Conservation (phyloP, 2,113 vertebrate genomes). For the Eulacestoma nigropectus region DNA sequence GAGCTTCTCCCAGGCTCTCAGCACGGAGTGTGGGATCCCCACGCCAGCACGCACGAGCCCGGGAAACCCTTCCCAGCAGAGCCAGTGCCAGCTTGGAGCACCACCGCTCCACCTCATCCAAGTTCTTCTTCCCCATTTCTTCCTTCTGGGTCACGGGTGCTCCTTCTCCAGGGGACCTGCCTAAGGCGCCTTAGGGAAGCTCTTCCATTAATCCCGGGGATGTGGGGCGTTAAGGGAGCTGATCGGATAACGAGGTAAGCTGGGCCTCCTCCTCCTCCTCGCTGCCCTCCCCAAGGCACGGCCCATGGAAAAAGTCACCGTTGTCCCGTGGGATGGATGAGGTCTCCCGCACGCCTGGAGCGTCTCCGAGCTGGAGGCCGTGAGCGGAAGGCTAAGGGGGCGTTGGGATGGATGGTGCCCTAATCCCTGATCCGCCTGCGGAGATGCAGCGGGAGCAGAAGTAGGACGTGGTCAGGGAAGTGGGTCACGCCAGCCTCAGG, state of each 20-base stretch:
- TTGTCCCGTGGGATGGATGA: not conserved
- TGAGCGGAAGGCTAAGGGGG: constrained; percentile 14
- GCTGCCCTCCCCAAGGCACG: not conserved
- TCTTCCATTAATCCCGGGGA: constrained; percentile 54
- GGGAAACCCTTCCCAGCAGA: not conserved
- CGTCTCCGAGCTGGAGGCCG: not conserved
- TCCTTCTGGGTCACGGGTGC: constrained; percentile 16
- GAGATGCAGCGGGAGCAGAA: not conserved
- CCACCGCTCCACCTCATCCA: not conserved
- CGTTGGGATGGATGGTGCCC: not conserved
- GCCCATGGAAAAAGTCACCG: not conserved
- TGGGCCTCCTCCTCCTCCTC: not conserved
- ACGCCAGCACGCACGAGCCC: not conserved
- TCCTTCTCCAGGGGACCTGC: not conserved
- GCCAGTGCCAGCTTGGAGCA: not conserved
- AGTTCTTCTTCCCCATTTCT: not conserved
- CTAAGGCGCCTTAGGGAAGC: constrained; percentile 45
- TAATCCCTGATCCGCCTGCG: not conserved
- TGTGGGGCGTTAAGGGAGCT: constrained; percentile 38
- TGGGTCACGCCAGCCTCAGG: constrained; percentile 20
- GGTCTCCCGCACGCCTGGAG: not conserved
- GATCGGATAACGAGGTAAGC: constrained; percentile 56
- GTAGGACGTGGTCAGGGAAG: not conserved
- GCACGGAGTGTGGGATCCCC: not conserved
- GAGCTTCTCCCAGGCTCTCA: not conserved